A percentile compares a stretch with the other conserved stretches of the same genome.
phyloP scores from a whole-genome alignment of 2,888 invertebrate species.

The Lithophane socia region DNA sequence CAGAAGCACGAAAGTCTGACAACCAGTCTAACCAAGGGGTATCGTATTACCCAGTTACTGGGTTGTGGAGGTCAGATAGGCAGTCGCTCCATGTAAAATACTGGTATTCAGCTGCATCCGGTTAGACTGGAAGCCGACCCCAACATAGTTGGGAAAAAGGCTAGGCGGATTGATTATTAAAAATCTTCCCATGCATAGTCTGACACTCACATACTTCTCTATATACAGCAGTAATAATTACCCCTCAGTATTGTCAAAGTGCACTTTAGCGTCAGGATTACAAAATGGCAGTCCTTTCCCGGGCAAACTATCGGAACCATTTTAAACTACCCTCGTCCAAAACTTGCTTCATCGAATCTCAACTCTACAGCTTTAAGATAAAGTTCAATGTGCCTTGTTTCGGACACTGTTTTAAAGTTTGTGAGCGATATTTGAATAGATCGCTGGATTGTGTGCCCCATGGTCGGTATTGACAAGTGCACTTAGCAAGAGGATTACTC shows the following conservation, averaged over 20 bases:
- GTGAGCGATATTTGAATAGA: slow-evolving; percentile 80
- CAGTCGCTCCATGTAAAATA: too few relatives aligned
- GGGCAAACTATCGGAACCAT: slow-evolving; percentile 77
- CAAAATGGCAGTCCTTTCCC: slow-evolving; percentile 82
- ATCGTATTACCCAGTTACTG: too few relatives aligned
- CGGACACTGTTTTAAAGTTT: slow-evolving; percentile 43
- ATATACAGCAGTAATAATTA: slow-evolving; percentile 68
- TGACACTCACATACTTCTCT: slow-evolving; percentile 20
- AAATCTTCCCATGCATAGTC: slow-evolving; percentile 8
- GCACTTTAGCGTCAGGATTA: slow-evolving; percentile 83
- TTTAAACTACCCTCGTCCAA: slow-evolving; percentile 40
- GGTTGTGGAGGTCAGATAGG: too few relatives aligned
- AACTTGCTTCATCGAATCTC: slow-evolving; percentile 21
- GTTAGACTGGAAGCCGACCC: too few relatives aligned
- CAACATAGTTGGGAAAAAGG: too few relatives aligned
- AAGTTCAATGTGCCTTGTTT: slow-evolving; percentile 21
- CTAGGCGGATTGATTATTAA: too few relatives aligned
- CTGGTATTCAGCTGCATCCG: too few relatives aligned
- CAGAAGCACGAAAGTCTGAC: too few relatives aligned
- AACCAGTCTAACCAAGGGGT: too few relatives aligned
- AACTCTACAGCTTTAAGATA: slow-evolving; percentile 54
- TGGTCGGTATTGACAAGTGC: slow-evolving; percentile 85
- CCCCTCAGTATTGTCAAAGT: slow-evolving; percentile 82
- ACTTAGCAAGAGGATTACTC: slow-evolving; percentile 84
- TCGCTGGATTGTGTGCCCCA: slow-evolving; percentile 72